Conservation (phyloP, 2,113 vertebrate species). For the Proteles cristata region DNA sequence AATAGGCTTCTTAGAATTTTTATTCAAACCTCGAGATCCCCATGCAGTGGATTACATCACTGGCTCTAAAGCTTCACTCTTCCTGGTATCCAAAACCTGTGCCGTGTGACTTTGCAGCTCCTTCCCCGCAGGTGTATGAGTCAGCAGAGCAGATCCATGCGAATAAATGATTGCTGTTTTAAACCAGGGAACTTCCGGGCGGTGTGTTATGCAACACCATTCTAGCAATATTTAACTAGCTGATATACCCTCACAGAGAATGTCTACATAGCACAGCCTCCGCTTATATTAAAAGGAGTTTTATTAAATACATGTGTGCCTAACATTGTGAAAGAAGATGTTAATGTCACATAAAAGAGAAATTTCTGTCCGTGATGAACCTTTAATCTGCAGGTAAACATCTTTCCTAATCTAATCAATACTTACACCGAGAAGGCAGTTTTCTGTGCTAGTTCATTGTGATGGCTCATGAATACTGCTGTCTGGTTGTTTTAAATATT, state of each 20-base stretch:
- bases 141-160: neutral
- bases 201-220: neutral
- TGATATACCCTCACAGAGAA: neutral
- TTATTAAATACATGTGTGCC: neutral
- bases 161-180: conserved; percentile 12
- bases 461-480: conserved; percentile 54
- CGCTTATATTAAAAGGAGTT: conserved; percentile 6
- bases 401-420: conserved; percentile 47
- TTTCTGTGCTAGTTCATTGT: conserved; percentile 50
- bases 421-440: neutral
- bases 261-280: neutral
- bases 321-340: neutral
- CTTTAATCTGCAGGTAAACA: neutral
- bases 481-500: conserved; percentile 70
- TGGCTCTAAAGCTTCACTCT: neutral
- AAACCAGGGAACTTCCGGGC: neutral
- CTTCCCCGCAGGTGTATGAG: neutral
- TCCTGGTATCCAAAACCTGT: neutral
- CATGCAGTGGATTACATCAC: neutral
- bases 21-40: conserved; percentile 31
- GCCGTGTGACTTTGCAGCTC: neutral
- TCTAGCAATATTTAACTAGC: neutral
- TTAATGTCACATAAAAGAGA: neutral
- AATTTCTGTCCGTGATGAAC: neutral
- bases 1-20: neutral